Percentiles rank a stretch among this genome's conserved stretches.
These are phyloP conservation scores for Pogonus chalceus DNA, from an alignment of 1,140 invertebrate species.

Conservation along the genomic window DNA sequence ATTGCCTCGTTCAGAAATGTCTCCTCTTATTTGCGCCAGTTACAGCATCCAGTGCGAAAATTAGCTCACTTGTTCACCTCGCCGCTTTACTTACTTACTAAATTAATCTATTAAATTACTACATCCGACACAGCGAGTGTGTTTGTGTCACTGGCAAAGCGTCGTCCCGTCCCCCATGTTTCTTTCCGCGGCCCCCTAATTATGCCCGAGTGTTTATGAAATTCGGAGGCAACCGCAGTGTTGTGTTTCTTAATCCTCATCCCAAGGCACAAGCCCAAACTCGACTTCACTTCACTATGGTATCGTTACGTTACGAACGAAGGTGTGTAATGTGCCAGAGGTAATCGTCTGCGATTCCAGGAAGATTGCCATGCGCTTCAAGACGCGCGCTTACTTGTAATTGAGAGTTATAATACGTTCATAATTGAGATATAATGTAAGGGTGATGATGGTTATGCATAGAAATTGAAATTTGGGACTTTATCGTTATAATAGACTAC, in stretches of 20 bases:
- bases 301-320: too few species aligned
- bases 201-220: conserved; percentile 9
- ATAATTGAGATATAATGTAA: neutral
- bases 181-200: neutral
- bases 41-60: conserved; percentile 20
- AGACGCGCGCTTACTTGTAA: neutral
- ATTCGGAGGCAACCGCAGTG: neutral
- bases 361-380: neutral
- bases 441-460: too few species aligned
- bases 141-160: neutral
- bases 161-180: neutral
- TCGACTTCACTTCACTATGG: too few species aligned
- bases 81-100: conserved; percentile 27
- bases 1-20: neutral
- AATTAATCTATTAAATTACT: conserved; percentile 35
- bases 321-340: conserved; percentile 1
- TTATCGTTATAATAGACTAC: neutral
- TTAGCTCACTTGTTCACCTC: conserved; percentile 34
- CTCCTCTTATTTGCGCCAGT: neutral
- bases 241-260: neutral
- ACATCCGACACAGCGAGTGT: conserved; percentile 3
- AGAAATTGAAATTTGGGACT: too few species aligned
- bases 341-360: neutral
- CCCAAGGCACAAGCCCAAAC: neutral
- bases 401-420: neutral